These are phyloP conservation scores for Canis aureus DNA, from an alignment of 2,113 vertebrate species.

Conservation along the genomic window DNA sequence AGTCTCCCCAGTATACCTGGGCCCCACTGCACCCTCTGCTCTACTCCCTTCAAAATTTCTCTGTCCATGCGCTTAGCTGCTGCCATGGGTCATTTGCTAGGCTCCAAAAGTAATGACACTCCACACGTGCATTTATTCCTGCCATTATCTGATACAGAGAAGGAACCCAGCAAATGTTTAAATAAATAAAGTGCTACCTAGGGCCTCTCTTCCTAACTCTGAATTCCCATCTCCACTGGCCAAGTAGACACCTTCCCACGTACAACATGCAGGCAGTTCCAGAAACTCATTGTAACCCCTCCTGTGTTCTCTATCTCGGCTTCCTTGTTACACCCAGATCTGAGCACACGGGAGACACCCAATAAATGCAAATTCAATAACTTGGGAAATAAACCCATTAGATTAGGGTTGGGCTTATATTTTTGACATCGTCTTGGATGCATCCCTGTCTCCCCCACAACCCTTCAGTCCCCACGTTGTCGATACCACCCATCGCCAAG, in stretches of 20 bases:
- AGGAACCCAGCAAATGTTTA: neutral
- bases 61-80: no score
- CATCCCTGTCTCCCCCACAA: neutral
- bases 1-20: no score
- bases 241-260: neutral
- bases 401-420: neutral
- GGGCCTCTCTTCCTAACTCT: neutral
- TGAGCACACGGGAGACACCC: neutral
- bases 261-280: neutral
- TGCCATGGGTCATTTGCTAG: no score
- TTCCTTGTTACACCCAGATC: neutral
- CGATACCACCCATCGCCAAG: fast-evolving
- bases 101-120: no score
- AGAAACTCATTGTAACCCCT: neutral
- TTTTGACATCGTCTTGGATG: neutral
- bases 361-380: neutral
- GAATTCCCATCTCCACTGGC: neutral
- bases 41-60: no score
- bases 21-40: no score
- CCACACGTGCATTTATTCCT: no score
- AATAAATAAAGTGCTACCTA: neutral
- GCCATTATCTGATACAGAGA: neutral
- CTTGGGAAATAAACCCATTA: neutral
- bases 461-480: fast-evolving
- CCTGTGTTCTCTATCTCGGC: neutral